Evolutionary conservation across 2,888 invertebrate genomes (phyloP).

Genomic region (Megaustenia siamemsis): DNA sequence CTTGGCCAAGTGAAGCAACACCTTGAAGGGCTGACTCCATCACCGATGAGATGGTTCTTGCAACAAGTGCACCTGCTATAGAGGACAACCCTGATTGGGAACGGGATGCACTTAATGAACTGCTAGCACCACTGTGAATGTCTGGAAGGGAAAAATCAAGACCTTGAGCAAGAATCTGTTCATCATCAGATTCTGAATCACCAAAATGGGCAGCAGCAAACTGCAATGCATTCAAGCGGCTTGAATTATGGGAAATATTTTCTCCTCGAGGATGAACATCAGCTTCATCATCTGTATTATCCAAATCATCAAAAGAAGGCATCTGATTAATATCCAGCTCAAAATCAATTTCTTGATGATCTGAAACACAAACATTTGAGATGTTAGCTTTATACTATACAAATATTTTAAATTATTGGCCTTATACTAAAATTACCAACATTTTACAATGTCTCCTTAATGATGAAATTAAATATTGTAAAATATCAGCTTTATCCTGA

Average conservation of each 20-base stretch:
- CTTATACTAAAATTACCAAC: no score
- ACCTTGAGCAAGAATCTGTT: conserved; percentile 58
- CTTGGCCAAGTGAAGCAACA: conserved; percentile 56
- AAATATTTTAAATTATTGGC: no score
- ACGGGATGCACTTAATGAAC: conserved; percentile 40
- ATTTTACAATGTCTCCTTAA: no score
- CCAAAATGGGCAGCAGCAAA: conserved; percentile 67
- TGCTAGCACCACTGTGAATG: conserved; percentile 32
- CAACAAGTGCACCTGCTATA: conserved; percentile 63
- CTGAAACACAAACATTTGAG: conserved; percentile 47
- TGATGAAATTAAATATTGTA: no score
- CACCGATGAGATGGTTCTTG: conserved; percentile 68
- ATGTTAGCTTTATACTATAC: no score
- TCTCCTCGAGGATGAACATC: conserved; percentile 44
- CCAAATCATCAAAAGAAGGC: conserved; percentile 73
- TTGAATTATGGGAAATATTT: not conserved
- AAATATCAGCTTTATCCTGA: no score
- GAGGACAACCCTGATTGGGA: conserved; percentile 56
- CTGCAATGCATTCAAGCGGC: conserved; percentile 41
- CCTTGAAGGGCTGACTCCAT: conserved; percentile 70
- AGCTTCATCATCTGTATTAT: conserved; percentile 73
- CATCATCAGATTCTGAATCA: conserved; percentile 68
- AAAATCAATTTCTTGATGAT: conserved; percentile 63
- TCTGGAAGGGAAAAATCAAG: conserved; percentile 54
- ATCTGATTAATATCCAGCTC: conserved; percentile 68